Percentiles rank a stretch among this genome's conserved stretches.
Conservation (phyloP, 2,797 vertebrate species). For the Syncerus caffer region DNA sequence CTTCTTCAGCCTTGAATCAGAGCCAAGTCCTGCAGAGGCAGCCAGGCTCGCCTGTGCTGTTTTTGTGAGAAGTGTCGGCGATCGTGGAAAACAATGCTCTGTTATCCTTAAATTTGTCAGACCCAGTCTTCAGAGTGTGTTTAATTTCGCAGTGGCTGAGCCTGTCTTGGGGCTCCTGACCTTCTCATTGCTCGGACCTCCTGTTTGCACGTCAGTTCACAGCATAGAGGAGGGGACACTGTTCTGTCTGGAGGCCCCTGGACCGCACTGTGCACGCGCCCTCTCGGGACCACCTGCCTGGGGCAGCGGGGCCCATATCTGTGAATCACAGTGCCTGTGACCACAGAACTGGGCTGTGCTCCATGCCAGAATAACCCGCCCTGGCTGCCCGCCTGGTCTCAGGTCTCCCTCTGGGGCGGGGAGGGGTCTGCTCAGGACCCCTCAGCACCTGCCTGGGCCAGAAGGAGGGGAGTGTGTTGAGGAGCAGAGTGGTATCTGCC, state of each 20-base stretch:
- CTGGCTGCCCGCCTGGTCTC: rapidly evolving
- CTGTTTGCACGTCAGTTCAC: not conserved
- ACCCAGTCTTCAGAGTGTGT: slow-evolving; percentile 59
- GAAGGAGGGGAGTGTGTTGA: not conserved
- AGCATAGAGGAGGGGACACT: not conserved
- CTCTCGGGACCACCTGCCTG: not conserved
- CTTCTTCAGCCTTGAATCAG: slow-evolving; percentile 64
- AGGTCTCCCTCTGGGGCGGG: rapidly evolving
- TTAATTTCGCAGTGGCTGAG: not conserved
- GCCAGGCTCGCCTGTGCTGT: slow-evolving; percentile 49
- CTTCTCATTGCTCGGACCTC: not conserved
- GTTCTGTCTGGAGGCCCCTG: not conserved
- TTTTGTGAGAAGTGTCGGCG: slow-evolving; percentile 48
- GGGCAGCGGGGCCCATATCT: rapidly evolving
- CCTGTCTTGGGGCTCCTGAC: not conserved
- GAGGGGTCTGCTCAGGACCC: too few species aligned
- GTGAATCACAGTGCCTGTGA: rapidly evolving
- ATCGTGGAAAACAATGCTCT: slow-evolving; percentile 58
- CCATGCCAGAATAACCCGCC: rapidly evolving
- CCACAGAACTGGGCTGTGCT: rapidly evolving
- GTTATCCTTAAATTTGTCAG: slow-evolving; percentile 51
- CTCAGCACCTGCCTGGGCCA: not conserved
- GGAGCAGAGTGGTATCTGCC: not conserved
- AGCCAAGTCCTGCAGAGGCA: slow-evolving; percentile 58
- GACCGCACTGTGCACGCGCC: rapidly evolving